Base-by-base conservation (phyloP, 2,797 vertebrate genomes). In the Pseudochromis fuscus region DNA sequence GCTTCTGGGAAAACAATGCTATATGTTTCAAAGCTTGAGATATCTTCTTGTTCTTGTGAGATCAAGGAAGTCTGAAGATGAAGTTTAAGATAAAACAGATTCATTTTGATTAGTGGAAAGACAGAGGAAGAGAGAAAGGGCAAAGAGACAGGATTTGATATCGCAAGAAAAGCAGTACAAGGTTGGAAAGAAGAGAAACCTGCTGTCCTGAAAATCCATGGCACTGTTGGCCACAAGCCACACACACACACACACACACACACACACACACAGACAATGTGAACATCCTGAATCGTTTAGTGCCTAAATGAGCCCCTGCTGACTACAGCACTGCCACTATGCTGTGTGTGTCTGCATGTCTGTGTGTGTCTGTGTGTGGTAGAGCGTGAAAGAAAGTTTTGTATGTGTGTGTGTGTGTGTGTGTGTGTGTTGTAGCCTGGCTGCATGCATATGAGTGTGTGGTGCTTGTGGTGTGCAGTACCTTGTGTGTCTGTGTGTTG, bases 251-350 rank as follows among this genome's bases (percentile, higher is more conserved):
- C 46, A 38, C 23, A 31, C 28, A 55, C 64, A 64, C 61, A 52
- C 28, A 51, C 46, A 45, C 46, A 78, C 56, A 61, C 51, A 56
- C n/a, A 56, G 0, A 69, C 40, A 76, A 3, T 44, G 48, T 73
- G 57, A 72, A 70, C 65, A 82, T 83, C 53, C 77, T 75, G 75
- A 87, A 83, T 84, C 49, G 49, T 81, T 87, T 81, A 85, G 82
- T 48, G 62, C 45, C 70, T 89, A 83, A 90, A 89, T 82, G 75
- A 84, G 75, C 60, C 75, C 62, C 75, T 86, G 83, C 83, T 88
- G 84, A 89, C 68, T 57, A 64, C 73, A 84, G 53, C 73, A 83
- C 51, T 61, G 74, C 62, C 55, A 58, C 62, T 49, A 23, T 48
- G 30, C 19, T 46, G 45, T 50, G 61, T 21, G 23, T 65, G 23